Evolutionary conservation across 2,113 vertebrate species (phyloP).

Genomic region (Actenoides hombroni): DNA sequence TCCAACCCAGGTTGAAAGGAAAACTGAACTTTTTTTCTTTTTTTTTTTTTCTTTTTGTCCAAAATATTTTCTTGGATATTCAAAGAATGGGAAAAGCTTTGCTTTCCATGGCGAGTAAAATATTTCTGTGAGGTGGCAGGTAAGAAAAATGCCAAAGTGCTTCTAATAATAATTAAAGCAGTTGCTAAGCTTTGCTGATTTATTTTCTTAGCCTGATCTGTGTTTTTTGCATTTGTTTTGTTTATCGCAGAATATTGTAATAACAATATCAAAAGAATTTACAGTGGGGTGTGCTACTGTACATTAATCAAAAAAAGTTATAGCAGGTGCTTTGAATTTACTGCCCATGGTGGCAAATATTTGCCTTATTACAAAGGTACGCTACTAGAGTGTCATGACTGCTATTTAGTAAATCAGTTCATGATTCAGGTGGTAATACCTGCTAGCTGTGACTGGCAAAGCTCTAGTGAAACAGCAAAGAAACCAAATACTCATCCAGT

Average conservation of each 20-base stretch:
- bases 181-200: constrained; percentile 52
- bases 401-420: constrained; percentile 56
- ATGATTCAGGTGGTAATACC: constrained; percentile 51
- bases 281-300: constrained; percentile 34
- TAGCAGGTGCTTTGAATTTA: constrained; percentile 77
- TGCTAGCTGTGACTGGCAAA: constrained; percentile 49
- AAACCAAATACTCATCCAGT: not conserved
- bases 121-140: not conserved
- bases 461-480: constrained; percentile 50
- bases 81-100: constrained; percentile 1
- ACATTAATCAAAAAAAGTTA: constrained; percentile 55
- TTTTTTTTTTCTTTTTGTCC: not conserved
- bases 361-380: constrained; percentile 62
- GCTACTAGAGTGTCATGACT: constrained; percentile 55
- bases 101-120: not conserved
- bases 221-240: constrained; percentile 42
- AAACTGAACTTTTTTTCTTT: not conserved
- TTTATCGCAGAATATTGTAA: constrained; percentile 69
- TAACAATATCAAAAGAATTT: constrained; percentile 77
- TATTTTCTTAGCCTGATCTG: constrained; percentile 50
- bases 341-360: constrained; percentile 73
- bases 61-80: not conserved
- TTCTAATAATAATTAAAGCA: constrained; percentile 68
- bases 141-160: constrained; percentile 49
- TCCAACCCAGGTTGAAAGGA: not conserved